phyloP scores from a whole-genome alignment of 92 coral and sea anemone species.

The Zoanthus gigantus region DNA sequence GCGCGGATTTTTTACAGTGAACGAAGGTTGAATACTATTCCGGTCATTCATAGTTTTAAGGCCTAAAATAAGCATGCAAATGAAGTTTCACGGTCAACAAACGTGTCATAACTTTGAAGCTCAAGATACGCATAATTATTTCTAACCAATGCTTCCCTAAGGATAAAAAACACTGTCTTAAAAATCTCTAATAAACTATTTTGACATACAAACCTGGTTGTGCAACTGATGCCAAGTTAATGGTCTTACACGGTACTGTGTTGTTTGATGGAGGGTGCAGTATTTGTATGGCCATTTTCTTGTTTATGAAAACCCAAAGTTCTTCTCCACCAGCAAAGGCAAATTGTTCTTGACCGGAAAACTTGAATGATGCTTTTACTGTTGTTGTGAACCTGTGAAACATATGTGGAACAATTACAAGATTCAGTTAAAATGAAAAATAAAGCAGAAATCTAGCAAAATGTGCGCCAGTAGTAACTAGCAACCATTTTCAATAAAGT shows the following conservation, averaged over 20 bases:
- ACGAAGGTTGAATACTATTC: too few relatives aligned
- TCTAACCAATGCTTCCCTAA: too few relatives aligned
- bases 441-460: neutral
- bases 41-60: too few relatives aligned
- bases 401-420: neutral
- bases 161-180: too few relatives aligned
- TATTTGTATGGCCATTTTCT: slow-evolving; percentile 78
- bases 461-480: too few relatives aligned
- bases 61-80: too few relatives aligned
- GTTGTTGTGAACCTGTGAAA: slow-evolving; percentile 82
- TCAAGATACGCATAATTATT: too few relatives aligned
- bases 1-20: too few relatives aligned
- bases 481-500: too few relatives aligned
- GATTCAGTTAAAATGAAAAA: neutral
- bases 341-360: slow-evolving; percentile 84
- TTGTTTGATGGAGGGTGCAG: slow-evolving; percentile 77
- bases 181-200: neutral
- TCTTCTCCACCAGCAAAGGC: slow-evolving; percentile 98
- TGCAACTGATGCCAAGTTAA: slow-evolving; percentile 75
- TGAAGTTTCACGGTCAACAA: too few relatives aligned
- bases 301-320: slow-evolving; percentile 90
- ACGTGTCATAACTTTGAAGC: too few relatives aligned
- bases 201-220: slow-evolving; percentile 45
- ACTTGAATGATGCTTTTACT: slow-evolving; percentile 84
- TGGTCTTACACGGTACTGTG: slow-evolving; percentile 76